Base-by-base conservation (phyloP, 1,140 invertebrate species). In the Caenorhabditis brenneri region DNA sequence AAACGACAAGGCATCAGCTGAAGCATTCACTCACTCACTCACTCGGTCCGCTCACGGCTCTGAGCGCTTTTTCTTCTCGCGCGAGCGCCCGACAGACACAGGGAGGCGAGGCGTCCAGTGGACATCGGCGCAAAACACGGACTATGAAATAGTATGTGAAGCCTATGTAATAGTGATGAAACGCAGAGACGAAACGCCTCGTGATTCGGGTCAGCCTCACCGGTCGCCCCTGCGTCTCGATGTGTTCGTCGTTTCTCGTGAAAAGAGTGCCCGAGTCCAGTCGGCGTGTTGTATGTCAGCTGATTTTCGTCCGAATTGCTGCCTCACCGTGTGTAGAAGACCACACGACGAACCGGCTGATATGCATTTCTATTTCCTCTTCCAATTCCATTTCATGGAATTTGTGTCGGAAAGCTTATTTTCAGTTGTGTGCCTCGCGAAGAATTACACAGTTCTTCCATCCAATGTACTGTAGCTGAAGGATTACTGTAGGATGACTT, bases 141-240 rank as follows among this genome's bases (percentile, higher is more conserved):
- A 27, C 33, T 10, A 74, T 36, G 65, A 74, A 74, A 74, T 74
- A 74, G 36, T 74, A n/a, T 74, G 10, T 4, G n/a, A 24, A 39
- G 22, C 33, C 22, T 24, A 24, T 39, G 65, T 22, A 24, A 15
- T 12, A 2, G 6, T 5, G 15, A 10, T 24, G 65, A 74, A 42
- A 42, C 65, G 65, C 65, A 74, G 65, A 42, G 65, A 74, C 33
- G 65, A 74, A 74, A 39, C 36, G 65, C 36, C 65, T 74, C 65
- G 65, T 74, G 65, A 74, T 74, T 74, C 65, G 65, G 65, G 65
- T 74, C 65, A 74, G 65, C 36, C 65, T 22, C 65, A 74, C 65
- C 65, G 65, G 36, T 74, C 33, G 65, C 15, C n/a, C 36, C 65
- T 74, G 65, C 65, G 65, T 74, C 65, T 74, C 65, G n/a, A 42